Evolutionary conservation across 1,140 invertebrate genomes (phyloP), one percentile per base, ranked within the genome.

Genomic region (Adoxophyes honmai): DNA sequence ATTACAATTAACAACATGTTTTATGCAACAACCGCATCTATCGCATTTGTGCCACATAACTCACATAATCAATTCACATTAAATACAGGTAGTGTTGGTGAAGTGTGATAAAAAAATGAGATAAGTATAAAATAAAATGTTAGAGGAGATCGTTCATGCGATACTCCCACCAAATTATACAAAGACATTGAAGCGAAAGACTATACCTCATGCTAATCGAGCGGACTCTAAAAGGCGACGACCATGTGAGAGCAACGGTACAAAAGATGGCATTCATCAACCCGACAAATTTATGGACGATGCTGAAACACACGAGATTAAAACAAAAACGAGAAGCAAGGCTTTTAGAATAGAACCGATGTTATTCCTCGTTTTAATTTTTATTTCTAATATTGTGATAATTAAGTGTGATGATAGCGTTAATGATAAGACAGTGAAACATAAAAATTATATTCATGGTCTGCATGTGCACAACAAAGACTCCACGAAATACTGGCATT

Each of bases 361-460:
- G 54, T 56, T 75, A 34, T 73, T 84, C 64, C 65, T 82, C 15
- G 44, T 81, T 62, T 73, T 82, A 42, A 80, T 81, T 70, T 34
- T 81, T 55, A 83, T 73, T 78, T 58, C 82, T 72, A 60, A 79
- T 63, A 88, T 86, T 84, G 81, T 88, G 73, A 86, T 88, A 84
- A 79, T 75, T 74, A 71, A 55, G 79, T 88, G 82, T 81, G 85
- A 85, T 82, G 78, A 73, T 82, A 86, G 75, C 76, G 72, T 79
- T 70, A 85, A 65, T 79, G 66, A 76, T 73, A 62, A 79, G 64
- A 71, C 78, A 76, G 65, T 70, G 57, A 73, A 73, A 62, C 62
- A 54, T 28, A 57, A 60, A 38, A 70, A 74, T 55, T 64, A 72
- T 11, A 66, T 52, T 35, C 34, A 51, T 21, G 21, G 38, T 13